Conservation (phyloP, 2,113 vertebrate species). For the Sula dactylatra region DNA sequence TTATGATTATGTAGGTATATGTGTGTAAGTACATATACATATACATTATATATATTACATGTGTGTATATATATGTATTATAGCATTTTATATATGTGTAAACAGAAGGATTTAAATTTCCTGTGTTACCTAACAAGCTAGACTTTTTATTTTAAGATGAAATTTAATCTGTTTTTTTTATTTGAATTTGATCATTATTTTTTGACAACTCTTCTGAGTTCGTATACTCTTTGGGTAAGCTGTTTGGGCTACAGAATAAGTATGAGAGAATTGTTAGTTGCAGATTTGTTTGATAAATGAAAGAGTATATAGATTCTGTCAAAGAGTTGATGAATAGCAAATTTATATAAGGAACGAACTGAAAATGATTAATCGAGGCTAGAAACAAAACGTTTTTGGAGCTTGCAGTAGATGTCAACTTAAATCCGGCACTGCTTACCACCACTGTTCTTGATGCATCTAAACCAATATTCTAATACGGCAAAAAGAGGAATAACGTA, state of each 20-base stretch:
- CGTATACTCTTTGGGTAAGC: background rate
- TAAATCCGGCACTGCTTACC: background rate
- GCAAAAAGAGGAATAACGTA: background rate
- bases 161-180: background rate
- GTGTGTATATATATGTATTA: background rate
- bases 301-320: background rate
- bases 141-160: background rate
- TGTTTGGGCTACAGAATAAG: background rate
- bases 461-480: background rate
- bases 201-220: background rate
- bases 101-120: background rate
- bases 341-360: background rate
- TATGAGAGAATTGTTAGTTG: background rate
- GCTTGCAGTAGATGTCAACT: background rate
- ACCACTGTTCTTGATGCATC: background rate
- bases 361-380: background rate
- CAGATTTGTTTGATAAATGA: background rate
- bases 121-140: background rate
- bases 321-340: background rate
- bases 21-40: background rate
- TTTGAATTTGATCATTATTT: background rate
- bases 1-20: background rate
- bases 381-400: background rate
- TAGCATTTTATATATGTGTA: background rate
- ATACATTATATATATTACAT: background rate